Base-by-base conservation (phyloP, 2,797 vertebrate species). In the Hydrophis major region DNA sequence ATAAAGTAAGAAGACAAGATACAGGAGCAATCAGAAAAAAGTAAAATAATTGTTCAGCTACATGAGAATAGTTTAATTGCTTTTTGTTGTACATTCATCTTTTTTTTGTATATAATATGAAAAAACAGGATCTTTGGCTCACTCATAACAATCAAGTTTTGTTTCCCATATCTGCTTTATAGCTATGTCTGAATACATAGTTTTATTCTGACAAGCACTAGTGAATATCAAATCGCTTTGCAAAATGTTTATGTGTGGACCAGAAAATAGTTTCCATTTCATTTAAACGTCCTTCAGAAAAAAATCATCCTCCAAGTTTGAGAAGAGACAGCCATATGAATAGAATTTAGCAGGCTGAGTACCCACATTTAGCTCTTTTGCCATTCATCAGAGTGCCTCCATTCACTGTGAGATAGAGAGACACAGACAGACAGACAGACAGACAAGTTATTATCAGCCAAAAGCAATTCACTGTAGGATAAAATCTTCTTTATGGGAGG, bases 231-330 rank as follows among this genome's bases (percentile, higher is more conserved):
- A 96, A 96, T 97, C 92, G 95, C 92, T 96, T 95, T 96, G 92
- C 96, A 95, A 96, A 96, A 95, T 96, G 96, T 96, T 97, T 97
- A 95, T 96, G 93, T 91, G 90, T 89, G 93, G 93, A 95, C 93
- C 92, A 93, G 56, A 94, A 37, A 96, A 96, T 96, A 96, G 93
- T 95, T 96, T 96, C 95, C 96, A 96, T 66, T 92, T 94, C 92
- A 93, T 93, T 93, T 42, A 95, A 96, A n/a, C 27, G 89, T 78
- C 89, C 94, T 94, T 94, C 92, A 22, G 47, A 90, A 96, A 95
- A 83, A 89, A 92, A 95, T 92, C 93, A 89, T 90, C 87, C 88
- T 89, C 92, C 94, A 55, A 47, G 53, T 86, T 86, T 88, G 86
- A 90, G 93, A 92, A 94, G 93, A 96, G 94, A 2, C n/a, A 13